Conservation (phyloP, 2,797 vertebrate genomes). For the Acrocephalus scirpaceus region DNA sequence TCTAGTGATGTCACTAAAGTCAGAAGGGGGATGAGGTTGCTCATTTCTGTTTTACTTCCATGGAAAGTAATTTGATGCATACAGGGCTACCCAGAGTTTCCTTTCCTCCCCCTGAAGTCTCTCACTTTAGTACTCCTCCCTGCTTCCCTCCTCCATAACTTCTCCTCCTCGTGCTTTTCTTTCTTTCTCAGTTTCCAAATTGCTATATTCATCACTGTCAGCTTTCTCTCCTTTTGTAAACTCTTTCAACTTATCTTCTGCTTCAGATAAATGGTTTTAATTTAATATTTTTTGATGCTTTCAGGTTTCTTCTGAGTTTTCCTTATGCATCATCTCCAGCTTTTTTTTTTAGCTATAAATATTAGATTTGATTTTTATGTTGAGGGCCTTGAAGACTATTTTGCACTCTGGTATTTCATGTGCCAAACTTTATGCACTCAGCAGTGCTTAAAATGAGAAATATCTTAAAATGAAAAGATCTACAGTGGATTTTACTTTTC, state of each 20-base stretch:
- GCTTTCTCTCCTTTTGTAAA: conserved; percentile 48
- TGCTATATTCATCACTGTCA: conserved; percentile 74
- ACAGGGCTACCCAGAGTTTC: conserved; percentile 14
- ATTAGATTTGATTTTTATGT: conserved; percentile 25
- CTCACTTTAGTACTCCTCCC: conserved; percentile 22
- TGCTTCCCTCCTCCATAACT: conserved; percentile 3
- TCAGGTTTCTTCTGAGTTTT: conserved; percentile 46
- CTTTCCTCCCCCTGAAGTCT: conserved; percentile 12
- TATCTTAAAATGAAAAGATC: background rate
- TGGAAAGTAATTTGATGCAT: conserved; percentile 40
- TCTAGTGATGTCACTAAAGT: background rate
- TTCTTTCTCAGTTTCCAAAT: conserved; percentile 65
- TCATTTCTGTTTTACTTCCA: conserved; percentile 45
- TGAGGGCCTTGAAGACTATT: background rate
- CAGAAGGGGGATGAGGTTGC: background rate
- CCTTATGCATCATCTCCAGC: background rate
- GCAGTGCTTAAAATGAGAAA: conserved; percentile 1
- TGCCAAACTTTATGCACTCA: background rate
- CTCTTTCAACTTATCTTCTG: conserved; percentile 65
- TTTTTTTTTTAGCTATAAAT: background rate
- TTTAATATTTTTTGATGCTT: conserved; percentile 75
- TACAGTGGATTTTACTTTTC: background rate
- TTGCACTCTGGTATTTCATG: background rate
- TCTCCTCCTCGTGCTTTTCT: conserved; percentile 36
- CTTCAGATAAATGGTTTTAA: conserved; percentile 74